Evolutionary conservation across 2,113 vertebrate species (phyloP).

Genomic region (Lasiurus borealis): DNA sequence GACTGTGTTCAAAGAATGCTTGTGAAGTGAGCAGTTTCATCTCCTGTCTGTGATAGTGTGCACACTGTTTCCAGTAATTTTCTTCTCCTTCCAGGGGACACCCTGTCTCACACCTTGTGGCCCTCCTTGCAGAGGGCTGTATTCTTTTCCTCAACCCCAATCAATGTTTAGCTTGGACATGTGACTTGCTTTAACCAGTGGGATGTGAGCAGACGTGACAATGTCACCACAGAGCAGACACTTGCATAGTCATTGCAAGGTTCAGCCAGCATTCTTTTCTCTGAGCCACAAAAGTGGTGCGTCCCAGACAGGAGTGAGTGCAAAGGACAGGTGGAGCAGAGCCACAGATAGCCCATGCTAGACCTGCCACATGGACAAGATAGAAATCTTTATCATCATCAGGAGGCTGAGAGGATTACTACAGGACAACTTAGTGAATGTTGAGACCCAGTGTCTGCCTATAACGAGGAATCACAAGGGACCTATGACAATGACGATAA

Average conservation of each 20-base stretch:
- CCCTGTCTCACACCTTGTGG: accelerated
- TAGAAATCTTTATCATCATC: neutral
- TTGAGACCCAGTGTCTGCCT: accelerated
- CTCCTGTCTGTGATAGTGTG: neutral
- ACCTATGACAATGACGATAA: neutral
- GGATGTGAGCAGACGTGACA: neutral
- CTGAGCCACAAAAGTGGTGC: neutral
- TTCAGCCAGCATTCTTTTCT: too few species aligned
- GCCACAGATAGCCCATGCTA: neutral
- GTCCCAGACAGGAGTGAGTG: neutral
- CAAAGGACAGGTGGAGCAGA: neutral
- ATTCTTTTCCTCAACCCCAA: too few species aligned
- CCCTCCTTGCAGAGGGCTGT: neutral
- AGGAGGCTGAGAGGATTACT: neutral
- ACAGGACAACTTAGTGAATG: neutral
- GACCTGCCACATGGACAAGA: neutral
- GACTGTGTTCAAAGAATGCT: neutral
- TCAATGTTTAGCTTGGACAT: neutral
- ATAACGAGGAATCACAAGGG: neutral
- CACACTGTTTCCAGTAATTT: neutral
- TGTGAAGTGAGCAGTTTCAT: neutral
- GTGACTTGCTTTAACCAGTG: neutral
- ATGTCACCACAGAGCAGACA: neutral
- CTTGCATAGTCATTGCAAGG: neutral
- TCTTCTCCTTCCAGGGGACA: neutral